phyloP scores from a whole-genome alignment of 2,888 invertebrate species.

The Liopterus haemorrhoidalis region DNA sequence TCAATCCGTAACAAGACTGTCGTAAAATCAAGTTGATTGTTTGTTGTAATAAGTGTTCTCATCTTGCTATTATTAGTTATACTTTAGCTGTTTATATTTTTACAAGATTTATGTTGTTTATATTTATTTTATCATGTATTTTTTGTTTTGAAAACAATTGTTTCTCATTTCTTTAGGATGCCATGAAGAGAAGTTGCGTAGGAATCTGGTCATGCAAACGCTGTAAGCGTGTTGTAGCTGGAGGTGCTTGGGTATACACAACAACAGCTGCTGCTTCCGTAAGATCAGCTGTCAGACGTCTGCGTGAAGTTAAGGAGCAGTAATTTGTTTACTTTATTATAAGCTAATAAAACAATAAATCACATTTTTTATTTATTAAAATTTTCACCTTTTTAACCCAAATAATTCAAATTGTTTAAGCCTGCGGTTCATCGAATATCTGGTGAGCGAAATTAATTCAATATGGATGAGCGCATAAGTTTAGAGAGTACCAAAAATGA shows the following conservation, averaged over 20 bases:
- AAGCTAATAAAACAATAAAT: slow-evolving; percentile 30
- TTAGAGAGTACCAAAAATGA: no score
- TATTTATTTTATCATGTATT: slow-evolving; percentile 15
- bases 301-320: slow-evolving; percentile 82
- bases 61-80: slow-evolving; percentile 10
- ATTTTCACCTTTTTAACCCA: no score
- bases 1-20: no score
- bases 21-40: slow-evolving; percentile 6
- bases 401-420: no score
- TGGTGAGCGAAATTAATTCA: no score
- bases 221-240: slow-evolving; percentile 94
- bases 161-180: slow-evolving; percentile 63
- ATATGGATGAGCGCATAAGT: no score
- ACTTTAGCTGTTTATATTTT: not conserved
- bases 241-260: slow-evolving; percentile 98
- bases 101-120: slow-evolving; percentile 2
- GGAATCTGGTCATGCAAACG: slow-evolving; percentile 98
- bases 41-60: not conserved
- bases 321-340: slow-evolving; percentile 44
- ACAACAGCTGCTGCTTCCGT: slow-evolving; percentile 98
- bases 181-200: slow-evolving; percentile 95
- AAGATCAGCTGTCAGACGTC: slow-evolving; percentile 92
- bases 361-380: no score
- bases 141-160: slow-evolving; percentile 23
- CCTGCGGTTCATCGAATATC: no score